A percentile compares a stretch with the other conserved stretches of the same genome.
Conservation (phyloP, 2,797 vertebrate genomes). For the Macroramphosus scolopax region DNA sequence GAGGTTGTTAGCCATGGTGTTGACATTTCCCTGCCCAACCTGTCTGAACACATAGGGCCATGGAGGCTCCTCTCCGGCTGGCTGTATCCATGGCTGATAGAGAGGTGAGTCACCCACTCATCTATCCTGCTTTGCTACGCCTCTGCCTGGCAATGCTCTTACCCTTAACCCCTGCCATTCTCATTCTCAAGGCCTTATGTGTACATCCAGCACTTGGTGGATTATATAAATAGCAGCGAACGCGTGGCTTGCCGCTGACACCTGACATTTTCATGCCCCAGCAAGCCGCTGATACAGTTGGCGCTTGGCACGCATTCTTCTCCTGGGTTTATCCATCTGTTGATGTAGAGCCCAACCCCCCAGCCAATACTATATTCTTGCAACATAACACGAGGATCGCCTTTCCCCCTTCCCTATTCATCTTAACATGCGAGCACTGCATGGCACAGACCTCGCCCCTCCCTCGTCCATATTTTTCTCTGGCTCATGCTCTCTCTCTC, state of each 20-base stretch:
- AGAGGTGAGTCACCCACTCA: constrained; percentile 69
- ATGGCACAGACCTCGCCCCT: constrained; percentile 62
- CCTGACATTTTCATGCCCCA: constrained; percentile 79
- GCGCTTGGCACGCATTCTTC: constrained; percentile 71
- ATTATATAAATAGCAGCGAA: constrained; percentile 73
- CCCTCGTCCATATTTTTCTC: constrained; percentile 51
- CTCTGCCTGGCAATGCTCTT: constrained; percentile 55
- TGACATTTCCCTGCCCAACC: constrained; percentile 70
- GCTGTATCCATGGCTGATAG: constrained; percentile 65
- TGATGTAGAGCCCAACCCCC: constrained; percentile 60
- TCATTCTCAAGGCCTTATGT: constrained; percentile 70
- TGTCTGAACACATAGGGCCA: constrained; percentile 65
- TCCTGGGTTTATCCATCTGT: constrained; percentile 76
- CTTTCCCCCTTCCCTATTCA: constrained; percentile 68
- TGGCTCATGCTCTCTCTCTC: constrained; percentile 24
- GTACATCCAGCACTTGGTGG: constrained; percentile 72
- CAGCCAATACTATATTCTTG: constrained; percentile 66
- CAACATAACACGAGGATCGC: constrained; percentile 67
- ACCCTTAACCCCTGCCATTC: constrained; percentile 51
- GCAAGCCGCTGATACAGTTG: constrained; percentile 73
- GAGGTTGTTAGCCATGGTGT: constrained; percentile 59
- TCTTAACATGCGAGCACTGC: constrained; percentile 65
- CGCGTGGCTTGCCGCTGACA: constrained; percentile 72
- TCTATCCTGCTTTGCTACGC: constrained; percentile 44
- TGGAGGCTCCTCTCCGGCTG: constrained; percentile 52